Evolutionary conservation across 2,888 invertebrate species (phyloP).

Genomic region (Cynaeus angustus): DNA sequence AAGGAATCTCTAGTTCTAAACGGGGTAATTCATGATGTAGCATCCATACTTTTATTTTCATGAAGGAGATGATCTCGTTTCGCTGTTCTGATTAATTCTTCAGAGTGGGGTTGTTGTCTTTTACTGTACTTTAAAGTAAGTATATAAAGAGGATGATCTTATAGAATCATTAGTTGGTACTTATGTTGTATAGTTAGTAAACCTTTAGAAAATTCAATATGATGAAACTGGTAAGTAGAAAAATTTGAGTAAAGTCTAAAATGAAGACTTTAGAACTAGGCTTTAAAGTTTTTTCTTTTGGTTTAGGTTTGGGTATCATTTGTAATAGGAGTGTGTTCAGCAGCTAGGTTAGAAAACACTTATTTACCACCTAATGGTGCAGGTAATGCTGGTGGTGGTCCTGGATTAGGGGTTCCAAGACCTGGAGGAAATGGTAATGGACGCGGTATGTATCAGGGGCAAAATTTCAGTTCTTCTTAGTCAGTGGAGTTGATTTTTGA

Average conservation of each 20-base stretch:
- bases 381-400: constrained; percentile 70
- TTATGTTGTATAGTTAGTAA: constrained; percentile 23
- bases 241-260: not conserved
- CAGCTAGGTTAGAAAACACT: constrained; percentile 75
- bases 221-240: constrained; percentile 33
- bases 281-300: constrained; percentile 4
- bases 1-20: constrained; percentile 51
- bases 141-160: constrained; percentile 43
- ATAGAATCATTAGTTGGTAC: constrained; percentile 30
- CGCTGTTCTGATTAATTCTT: constrained; percentile 64
- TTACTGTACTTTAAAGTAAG: constrained; percentile 29
- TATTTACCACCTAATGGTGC: constrained; percentile 76
- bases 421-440: constrained; percentile 59
- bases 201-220: constrained; percentile 20
- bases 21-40: constrained; percentile 21
- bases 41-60: constrained; percentile 61
- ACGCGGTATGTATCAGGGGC: not conserved
- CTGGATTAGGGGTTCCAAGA: constrained; percentile 69
- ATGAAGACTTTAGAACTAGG: too few relatives aligned
- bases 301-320: constrained; percentile 27
- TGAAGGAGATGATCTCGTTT: constrained; percentile 66
- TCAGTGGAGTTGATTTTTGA: too few relatives aligned
- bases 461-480: too few relatives aligned
- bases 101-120: constrained; percentile 45
- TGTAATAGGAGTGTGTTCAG: constrained; percentile 69